Conservation (phyloP, 2,113 vertebrate species). For the Oreotragus oreotragus region DNA sequence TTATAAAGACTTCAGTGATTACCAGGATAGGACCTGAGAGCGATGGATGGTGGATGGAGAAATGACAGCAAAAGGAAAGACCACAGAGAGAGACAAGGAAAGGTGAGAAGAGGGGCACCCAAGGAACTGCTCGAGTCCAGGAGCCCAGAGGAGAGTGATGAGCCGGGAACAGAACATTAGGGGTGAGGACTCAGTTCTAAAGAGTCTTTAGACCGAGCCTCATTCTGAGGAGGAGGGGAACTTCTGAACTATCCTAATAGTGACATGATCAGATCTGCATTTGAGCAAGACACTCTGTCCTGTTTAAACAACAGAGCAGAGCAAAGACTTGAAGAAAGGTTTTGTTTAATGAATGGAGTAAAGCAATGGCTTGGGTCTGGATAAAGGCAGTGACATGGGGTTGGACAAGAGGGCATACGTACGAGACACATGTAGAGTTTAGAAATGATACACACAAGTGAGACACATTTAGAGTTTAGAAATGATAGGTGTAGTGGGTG, state of each 20-base stretch:
- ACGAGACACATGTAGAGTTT: not conserved
- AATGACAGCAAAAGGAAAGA: not conserved
- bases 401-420: not conserved
- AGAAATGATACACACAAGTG: not conserved
- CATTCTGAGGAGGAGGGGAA: not conserved
- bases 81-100: not conserved
- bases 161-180: not conserved
- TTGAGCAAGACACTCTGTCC: not conserved
- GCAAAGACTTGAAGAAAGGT: not conserved
- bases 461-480: not conserved
- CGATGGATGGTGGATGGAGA: not conserved
- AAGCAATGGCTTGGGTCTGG: not conserved
- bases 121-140: not conserved
- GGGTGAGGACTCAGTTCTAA: not conserved
- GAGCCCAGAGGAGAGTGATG: not conserved
- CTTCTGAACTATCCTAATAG: not conserved
- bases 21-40: not conserved
- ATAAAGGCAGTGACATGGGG: not conserved
- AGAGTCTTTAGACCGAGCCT: not conserved
- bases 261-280: not conserved
- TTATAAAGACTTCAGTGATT: not conserved
- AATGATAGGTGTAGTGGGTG: not conserved
- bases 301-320: not conserved
- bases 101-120: not conserved
- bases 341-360: not conserved